A percentile compares a stretch with the other conserved stretches of the same genome.
Evolutionary conservation across 2,888 invertebrate genomes (phyloP).

Genomic region (Philonicus albiceps): DNA sequence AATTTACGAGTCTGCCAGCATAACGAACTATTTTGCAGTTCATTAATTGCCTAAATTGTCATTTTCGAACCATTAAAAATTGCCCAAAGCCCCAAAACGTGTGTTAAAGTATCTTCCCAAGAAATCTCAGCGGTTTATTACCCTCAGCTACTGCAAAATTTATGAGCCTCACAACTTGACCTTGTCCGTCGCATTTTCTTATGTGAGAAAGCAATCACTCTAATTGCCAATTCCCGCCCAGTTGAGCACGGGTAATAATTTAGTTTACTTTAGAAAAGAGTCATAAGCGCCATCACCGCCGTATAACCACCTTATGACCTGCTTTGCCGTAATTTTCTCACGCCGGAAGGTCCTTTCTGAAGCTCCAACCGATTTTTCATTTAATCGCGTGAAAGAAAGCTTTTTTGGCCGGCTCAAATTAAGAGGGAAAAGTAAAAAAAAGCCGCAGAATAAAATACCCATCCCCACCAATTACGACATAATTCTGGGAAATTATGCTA

Average conservation of each 20-base stretch:
- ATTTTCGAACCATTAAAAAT: neutral
- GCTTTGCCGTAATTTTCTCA: neutral
- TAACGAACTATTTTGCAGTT: neutral
- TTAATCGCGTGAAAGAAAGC: neutral
- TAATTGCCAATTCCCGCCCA: neutral
- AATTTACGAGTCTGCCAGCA: neutral
- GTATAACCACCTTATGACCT: neutral
- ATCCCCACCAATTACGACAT: neutral
- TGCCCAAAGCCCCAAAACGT: neutral
- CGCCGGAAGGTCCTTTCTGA: neutral
- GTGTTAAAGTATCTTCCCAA: neutral
- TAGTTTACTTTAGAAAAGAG: neutral
- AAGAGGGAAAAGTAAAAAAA: neutral
- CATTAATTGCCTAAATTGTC: neutral
- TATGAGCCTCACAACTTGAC: neutral
- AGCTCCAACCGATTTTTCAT: neutral
- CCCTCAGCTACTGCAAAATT: neutral
- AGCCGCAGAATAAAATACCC: neutral
- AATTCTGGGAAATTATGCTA: neutral
- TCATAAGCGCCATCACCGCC: neutral
- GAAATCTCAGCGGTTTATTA: neutral
- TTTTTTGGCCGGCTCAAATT: neutral
- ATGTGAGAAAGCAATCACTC: neutral
- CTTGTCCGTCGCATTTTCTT: neutral
- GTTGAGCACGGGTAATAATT: neutral